Evolutionary conservation across 2,113 vertebrate genomes (phyloP).

Genomic region (Picathartes gymnocephalus): DNA sequence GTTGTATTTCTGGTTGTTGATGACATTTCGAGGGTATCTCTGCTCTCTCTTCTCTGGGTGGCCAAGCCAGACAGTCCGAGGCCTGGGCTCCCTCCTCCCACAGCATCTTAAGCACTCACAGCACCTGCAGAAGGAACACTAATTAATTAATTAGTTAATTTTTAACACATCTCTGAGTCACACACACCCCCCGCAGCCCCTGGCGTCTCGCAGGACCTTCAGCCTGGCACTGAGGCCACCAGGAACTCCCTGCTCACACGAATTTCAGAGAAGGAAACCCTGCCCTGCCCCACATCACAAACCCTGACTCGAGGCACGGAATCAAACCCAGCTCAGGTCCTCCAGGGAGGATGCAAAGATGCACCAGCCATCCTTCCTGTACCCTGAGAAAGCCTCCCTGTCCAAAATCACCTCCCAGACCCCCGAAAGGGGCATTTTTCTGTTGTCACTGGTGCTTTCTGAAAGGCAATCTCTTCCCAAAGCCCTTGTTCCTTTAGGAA

Average conservation of each 20-base stretch:
- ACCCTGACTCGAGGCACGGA: not conserved
- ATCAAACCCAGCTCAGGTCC: rapidly evolving
- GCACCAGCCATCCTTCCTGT: not conserved
- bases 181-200: not conserved
- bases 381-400: not conserved
- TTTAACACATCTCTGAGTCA: not conserved
- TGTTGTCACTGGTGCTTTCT: not conserved
- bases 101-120: conserved; percentile 93
- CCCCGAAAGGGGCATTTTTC: not conserved
- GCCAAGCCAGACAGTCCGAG: conserved; percentile 94
- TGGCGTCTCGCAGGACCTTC: rapidly evolving
- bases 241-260: rapidly evolving
- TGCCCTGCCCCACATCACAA: rapidly evolving
- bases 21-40: conserved; percentile 94
- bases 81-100: conserved; percentile 88
- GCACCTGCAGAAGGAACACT: conserved; percentile 73
- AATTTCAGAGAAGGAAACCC: rapidly evolving
- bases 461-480: not conserved
- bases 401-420: not conserved
- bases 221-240: not conserved
- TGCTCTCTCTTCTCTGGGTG: conserved; percentile 97
- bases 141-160: rapidly evolving
- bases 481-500: not conserved
- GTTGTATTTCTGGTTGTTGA: conserved; percentile 99
- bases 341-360: not conserved